These are phyloP conservation scores for Glareola pratincola DNA, from an alignment of 2,113 vertebrate species.

Conservation along the genomic window DNA sequence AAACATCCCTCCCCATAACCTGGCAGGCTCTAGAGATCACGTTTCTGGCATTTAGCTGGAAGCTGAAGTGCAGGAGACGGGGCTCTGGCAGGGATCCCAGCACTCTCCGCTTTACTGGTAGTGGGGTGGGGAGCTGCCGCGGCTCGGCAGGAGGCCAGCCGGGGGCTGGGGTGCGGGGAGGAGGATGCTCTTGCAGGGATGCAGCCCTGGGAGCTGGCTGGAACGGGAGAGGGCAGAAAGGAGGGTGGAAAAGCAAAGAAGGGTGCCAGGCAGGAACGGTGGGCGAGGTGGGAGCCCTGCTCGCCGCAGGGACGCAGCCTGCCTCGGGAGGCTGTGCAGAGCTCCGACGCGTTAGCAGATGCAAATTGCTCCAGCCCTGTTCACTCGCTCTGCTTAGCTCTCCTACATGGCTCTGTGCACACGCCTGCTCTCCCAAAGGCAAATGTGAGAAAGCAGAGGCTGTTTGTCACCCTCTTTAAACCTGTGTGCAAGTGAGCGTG, in stretches of 20 bases:
- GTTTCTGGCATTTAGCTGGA: slow-evolving; percentile 46
- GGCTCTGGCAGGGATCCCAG: slow-evolving; percentile 47
- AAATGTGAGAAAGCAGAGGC: neutral
- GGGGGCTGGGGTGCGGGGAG: neutral
- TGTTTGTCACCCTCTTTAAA: neutral
- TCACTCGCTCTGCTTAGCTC: neutral
- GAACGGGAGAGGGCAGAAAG: neutral
- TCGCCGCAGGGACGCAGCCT: neutral
- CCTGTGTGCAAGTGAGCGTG: neutral
- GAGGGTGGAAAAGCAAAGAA: neutral
- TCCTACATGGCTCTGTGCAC: neutral
- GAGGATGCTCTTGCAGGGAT: neutral
- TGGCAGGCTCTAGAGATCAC: neutral
- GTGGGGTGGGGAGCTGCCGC: neutral
- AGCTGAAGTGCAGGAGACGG: slow-evolving; percentile 16
- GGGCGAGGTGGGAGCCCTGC: neutral
- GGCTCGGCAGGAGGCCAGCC: neutral
- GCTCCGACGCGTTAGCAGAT: neutral
- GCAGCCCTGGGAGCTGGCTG: neutral
- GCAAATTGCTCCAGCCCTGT: neutral
- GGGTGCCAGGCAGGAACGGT: neutral
- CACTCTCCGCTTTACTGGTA: slow-evolving; percentile 30
- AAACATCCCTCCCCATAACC: neutral
- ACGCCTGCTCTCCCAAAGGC: neutral
- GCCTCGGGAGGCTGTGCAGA: neutral